A percentile compares a stretch with the other conserved stretches of the same genome.
phyloP scores from a whole-genome alignment of 2,888 invertebrate genomes.

The Synanthedon tipuliformis region DNA sequence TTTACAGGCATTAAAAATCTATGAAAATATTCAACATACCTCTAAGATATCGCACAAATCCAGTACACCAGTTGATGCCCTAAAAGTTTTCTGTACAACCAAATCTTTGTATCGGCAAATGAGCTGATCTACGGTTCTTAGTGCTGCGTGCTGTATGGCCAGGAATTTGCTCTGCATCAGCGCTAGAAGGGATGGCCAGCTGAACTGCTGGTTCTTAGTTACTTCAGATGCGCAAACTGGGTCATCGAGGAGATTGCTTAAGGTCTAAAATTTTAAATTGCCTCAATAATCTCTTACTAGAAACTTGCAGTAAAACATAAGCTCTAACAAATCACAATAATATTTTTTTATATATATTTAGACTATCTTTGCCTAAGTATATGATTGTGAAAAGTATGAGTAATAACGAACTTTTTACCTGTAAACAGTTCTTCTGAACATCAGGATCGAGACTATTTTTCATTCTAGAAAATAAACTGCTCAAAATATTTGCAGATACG shows the following conservation, averaged over 20 bases:
- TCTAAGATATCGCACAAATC: conserved; percentile 63
- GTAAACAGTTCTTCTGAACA: conserved; percentile 66
- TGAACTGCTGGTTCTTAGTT: conserved; percentile 59
- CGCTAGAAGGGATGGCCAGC: conserved; percentile 52
- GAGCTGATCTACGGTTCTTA: conserved; percentile 56
- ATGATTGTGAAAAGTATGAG: too few relatives aligned
- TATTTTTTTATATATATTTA: too few relatives aligned
- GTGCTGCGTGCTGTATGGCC: conserved; percentile 59
- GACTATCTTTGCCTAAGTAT: too few relatives aligned
- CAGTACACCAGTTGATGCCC: conserved; percentile 56
- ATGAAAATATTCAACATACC: conserved; percentile 22
- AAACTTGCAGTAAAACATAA: not conserved
- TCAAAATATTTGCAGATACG: conserved; percentile 49
- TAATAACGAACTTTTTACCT: conserved; percentile 29
- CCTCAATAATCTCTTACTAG: not conserved
- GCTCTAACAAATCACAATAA: too few relatives aligned
- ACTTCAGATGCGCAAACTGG: conserved; percentile 54
- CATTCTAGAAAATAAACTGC: conserved; percentile 56
- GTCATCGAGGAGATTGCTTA: conserved; percentile 64
- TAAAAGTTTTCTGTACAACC: conserved; percentile 59
- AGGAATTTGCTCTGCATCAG: conserved; percentile 60
- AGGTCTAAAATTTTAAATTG: conserved; percentile 23
- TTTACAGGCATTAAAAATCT: conserved; percentile 1
- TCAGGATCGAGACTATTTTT: conserved; percentile 67
- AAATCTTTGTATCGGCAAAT: conserved; percentile 55